Percentiles rank a stretch among this genome's conserved stretches.
Evolutionary conservation across 2,113 vertebrate genomes (phyloP).

Genomic region (Elaphurus davidianus): DNA sequence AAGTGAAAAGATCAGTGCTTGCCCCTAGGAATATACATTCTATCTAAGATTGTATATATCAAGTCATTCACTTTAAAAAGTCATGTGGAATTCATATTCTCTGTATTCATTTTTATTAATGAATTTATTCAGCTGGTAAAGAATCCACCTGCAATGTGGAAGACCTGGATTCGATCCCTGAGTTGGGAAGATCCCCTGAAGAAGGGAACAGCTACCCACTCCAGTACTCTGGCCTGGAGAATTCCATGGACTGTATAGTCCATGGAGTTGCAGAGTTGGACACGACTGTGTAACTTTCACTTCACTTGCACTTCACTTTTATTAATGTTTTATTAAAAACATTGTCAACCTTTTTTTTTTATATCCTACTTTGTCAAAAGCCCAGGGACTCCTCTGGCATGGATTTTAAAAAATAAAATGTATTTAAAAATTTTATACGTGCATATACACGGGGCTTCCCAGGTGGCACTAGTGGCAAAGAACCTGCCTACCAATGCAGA

Average conservation of each 20-base stretch:
- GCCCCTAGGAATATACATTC: not conserved
- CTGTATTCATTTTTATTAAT: not conserved
- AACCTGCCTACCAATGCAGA: not conserved
- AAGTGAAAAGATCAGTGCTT: not conserved
- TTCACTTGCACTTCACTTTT: not conserved
- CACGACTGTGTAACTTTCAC: not conserved
- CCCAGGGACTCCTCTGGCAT: not conserved
- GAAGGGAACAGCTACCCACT: not conserved
- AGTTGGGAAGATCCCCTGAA: not conserved
- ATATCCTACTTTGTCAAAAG: not conserved
- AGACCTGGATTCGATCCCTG: not conserved
- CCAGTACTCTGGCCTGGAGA: not conserved
- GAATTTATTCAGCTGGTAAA: not conserved
- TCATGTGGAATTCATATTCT: not conserved
- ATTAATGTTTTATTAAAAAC: not conserved
- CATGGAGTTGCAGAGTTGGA: rapidly evolving
- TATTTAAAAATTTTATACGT: not conserved
- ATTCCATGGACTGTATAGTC: not conserved
- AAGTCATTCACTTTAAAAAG: not conserved
- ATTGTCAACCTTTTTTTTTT: not conserved
- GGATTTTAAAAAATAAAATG: not conserved
- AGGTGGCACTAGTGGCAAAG: not conserved
- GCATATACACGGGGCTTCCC: not conserved
- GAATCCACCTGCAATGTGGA: not conserved
- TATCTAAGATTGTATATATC: not conserved